Evolutionary conservation across 2,113 vertebrate species (phyloP), one percentile per base, ranked within the genome.

Genomic region (Eudyptes chrysolophus): DNA sequence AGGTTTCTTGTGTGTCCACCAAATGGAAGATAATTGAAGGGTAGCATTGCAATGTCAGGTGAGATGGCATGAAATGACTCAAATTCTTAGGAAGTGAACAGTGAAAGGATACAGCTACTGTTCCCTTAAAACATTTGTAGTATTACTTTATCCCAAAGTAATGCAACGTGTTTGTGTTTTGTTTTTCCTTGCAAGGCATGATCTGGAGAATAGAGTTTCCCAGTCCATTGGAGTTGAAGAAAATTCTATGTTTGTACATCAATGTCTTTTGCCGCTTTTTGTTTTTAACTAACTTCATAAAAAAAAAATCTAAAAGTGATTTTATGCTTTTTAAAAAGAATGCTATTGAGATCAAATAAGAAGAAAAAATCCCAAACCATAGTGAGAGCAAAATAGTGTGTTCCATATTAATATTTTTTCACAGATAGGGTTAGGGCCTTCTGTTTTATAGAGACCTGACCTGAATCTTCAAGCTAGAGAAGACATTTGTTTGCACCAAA

Each of bases 41-140:
- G 13, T 26, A 38, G 4, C 11, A 9, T 12, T 30, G 30, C 11
- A 34, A 4, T 32, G 24, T 76, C 1, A n/a, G 0, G 8, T 48
- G 24, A 29, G 40, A 18, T 32, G 13, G 2, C 7, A 29, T 25
- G 18, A 82, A 69, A 58, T 40, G 7, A 51, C 2, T 74, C 20
- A 36, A 42, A 4, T 38, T 55, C 17, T 19, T 38, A 30, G 44
- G 25, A 49, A 42, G 34, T 7, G 13, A 40, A 27, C 25, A 32
- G 7, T 48, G 46, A 51, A 55, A 84, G 44, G 7, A 38, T 58
- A 9, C 2, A 58, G 17, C 22, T 44, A 6, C 21, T 9, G 5
- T 44, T 42, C 16, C 42, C 57, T 71, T 84, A 15, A 57, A 83
- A 55, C 9, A 3, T 3, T 29, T 21, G 2, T 6, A 29, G 21